Evolutionary conservation across 1,140 invertebrate genomes (phyloP), one percentile per base, ranked within the genome.

Genomic region (Cydia strobilella): DNA sequence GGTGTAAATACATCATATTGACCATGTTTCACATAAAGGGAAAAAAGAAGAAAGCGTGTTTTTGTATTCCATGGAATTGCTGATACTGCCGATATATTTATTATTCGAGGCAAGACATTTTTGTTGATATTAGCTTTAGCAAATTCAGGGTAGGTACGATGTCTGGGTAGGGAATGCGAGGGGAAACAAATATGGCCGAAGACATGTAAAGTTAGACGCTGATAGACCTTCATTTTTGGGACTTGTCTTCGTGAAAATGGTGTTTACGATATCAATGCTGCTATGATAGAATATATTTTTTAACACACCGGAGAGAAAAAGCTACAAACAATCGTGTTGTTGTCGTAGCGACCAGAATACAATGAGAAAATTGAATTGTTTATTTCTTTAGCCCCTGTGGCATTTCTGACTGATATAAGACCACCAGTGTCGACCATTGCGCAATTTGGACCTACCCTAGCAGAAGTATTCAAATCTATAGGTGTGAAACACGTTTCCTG

Each of bases 91-190:
- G 93, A 94, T 12, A 94, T 95, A 76, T 97, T 93, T 86, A 84
- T 96, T 9, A 83, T 95, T 3, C 93, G 93, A 76, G 93, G 92
- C 25, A 86, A 94, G n/a, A 92, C 90, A 73, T 91, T 91, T 9
- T 74, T 94, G 4, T 93, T 92, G 3, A 62, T 80, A n/a, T n/a
- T n/a, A 4, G 66, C 72, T 9, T 77, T 88, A 7, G 94, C 94
- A 9, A 74, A 77, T 9, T 72, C 48, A 1, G 94, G 95, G 18
- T 96, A 95, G 95, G 18, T 96, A 95, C 77, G 96, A 96, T 77
- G 94, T 96, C 2, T 97, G 96, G 96, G 75, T 96, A 77, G 95
- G 94, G 0, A 97, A 96, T 86, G 90, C 93, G n/a, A 91, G 96
- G 63, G 96, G 54, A 18, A 62, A 62, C 54, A 62, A 23, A 62